Percentiles rank a stretch among this genome's conserved stretches.
These are phyloP conservation scores for Epiblema foenella DNA, from an alignment of 2,888 invertebrate species.

Conservation along the genomic window DNA sequence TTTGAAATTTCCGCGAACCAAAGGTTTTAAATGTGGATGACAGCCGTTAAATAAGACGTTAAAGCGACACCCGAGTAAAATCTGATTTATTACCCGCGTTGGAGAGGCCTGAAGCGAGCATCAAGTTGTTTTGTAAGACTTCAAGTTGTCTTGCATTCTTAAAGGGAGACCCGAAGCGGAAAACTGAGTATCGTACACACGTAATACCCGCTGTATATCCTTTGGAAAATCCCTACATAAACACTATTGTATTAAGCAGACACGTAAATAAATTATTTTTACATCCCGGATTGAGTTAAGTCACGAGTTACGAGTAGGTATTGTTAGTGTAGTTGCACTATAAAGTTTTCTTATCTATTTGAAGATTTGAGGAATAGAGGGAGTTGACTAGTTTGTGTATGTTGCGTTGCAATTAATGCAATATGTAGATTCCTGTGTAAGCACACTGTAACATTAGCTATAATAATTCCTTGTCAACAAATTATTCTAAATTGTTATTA, in stretches of 20 bases:
- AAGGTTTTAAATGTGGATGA: conserved; percentile 36
- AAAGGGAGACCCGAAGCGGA: conserved; percentile 49
- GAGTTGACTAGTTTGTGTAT: too few relatives aligned
- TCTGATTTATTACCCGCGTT: conserved; percentile 56
- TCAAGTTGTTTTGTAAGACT: conserved; percentile 56
- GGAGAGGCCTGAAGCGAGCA: conserved; percentile 48
- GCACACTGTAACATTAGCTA: too few relatives aligned
- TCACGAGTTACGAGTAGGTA: not conserved
- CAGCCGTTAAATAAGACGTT: conserved; percentile 56
- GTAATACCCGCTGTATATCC: conserved; percentile 38
- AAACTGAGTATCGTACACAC: conserved; percentile 47
- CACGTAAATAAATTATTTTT: conserved; percentile 40
- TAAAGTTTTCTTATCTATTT: not conserved
- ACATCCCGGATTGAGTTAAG: conserved; percentile 18
- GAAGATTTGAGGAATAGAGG: too few relatives aligned
- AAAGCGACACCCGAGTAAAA: conserved; percentile 55
- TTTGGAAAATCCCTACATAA: conserved; percentile 38
- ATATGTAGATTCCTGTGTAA: too few relatives aligned
- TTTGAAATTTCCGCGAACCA: not conserved
- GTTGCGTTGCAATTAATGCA: too few relatives aligned
- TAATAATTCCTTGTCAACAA: too few relatives aligned
- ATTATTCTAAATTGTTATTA: not conserved
- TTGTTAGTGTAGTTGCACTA: not conserved
- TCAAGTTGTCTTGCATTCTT: conserved; percentile 52
- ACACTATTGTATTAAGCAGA: conserved; percentile 38